Base-by-base conservation (phyloP, 2,888 invertebrate genomes). In the Eupithecia dodoneata region DNA sequence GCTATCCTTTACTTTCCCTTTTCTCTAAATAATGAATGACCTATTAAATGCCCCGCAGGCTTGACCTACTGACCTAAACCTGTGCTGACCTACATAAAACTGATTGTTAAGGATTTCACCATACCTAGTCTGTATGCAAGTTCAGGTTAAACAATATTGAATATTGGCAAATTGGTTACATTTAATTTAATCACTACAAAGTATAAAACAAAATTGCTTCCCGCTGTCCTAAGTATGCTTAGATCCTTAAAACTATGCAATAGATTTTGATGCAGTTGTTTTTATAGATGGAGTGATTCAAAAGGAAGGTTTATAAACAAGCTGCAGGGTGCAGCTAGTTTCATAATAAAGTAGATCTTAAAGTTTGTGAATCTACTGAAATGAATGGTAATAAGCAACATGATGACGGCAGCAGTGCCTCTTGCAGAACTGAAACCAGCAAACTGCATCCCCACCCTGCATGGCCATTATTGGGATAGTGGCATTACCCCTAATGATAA, bases 1-100 rank as follows among this genome's bases (percentile, higher is more conserved):
- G 13, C 6, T 55, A n/a, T 55, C n/a, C n/a, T 55, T 6, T 55
- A 59, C 3, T 30, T 59, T 30, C 18, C 30, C 9, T 66, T 42
- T 42, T 66, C 2, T 66, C 15, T 6, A 66, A 66, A 66, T 63
- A 30, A 63, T 63, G 30, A 66, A 15, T 66, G 13, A 66, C 66
- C 15, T 66, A 7, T 42, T 42, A 59, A 59, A 63, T 63, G 42
- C 13, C 15, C 42, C 42, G 42, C 42, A 41, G 10, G 15, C 18
- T 15, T 66, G 66, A 66, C 66, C 66, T 42, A 66, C 42, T 66
- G 42, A 66, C 66, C 66, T 66, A 66, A 42, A 66, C 65, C 65
- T 41, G 65, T 41, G 41, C 15, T 65, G 65, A 65, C 65, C 65
- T 41, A 30, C 18, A 41, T 41, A 66, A 15, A 42, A 66, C 13